phyloP scores from a whole-genome alignment of 2,797 vertebrate species.

The Chromobotia macracanthus region DNA sequence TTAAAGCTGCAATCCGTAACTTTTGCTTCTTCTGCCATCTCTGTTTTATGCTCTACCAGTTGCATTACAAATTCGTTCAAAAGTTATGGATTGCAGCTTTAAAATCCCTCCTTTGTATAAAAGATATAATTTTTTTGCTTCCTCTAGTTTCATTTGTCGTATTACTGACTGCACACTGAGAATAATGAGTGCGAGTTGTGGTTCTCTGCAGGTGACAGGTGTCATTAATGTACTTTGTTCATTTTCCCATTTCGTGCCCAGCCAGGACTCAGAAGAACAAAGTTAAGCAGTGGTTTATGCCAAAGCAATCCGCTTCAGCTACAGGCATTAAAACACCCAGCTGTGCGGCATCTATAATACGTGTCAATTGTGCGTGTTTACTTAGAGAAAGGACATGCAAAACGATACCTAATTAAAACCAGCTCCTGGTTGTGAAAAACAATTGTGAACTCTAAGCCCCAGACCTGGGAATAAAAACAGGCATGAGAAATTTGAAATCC shows the following conservation, averaged over 20 bases:
- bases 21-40: no score
- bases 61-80: no score
- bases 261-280: neutral
- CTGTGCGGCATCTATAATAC: neutral
- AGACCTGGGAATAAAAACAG: neutral
- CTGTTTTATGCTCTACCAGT: no score
- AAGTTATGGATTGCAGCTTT: no score
- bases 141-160: no score
- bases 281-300: neutral
- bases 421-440: neutral
- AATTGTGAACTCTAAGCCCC: neutral
- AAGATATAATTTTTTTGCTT: no score
- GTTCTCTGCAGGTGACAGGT: neutral
- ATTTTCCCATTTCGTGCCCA: neutral
- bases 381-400: neutral
- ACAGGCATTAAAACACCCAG: neutral
- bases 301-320: neutral
- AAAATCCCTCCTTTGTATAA: no score
- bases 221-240: slow-evolving; percentile 2
- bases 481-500: neutral
- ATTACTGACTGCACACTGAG: neutral
- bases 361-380: neutral
- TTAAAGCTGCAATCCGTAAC: no score
- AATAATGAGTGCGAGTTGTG: neutral
- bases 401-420: slow-evolving; percentile 12